Conservation (phyloP, 1,140 invertebrate genomes). For the Cyclargus thomasi region DNA sequence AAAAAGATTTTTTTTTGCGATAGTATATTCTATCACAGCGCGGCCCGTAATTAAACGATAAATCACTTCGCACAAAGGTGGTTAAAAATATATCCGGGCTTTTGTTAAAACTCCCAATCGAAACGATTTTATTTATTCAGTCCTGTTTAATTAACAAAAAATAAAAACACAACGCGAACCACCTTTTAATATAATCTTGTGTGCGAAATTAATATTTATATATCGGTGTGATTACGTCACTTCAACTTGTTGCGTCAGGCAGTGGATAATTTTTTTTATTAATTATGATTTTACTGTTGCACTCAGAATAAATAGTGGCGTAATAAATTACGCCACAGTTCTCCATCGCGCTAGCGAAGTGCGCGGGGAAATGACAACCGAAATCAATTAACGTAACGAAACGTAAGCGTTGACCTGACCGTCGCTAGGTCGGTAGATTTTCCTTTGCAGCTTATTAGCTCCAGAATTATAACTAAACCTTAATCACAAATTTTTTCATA, state of each 20-base stretch:
- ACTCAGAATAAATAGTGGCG: too few relatives aligned
- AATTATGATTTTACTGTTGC: too few relatives aligned
- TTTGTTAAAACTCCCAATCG: neutral
- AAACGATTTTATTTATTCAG: slow-evolving; percentile 14
- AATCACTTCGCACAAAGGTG: neutral
- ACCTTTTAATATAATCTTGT: neutral
- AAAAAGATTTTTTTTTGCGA: neutral
- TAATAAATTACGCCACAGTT: too few relatives aligned
- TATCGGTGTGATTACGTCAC: neutral
- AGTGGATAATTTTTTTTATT: neutral
- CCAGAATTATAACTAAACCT: too few relatives aligned
- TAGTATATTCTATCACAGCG: neutral
- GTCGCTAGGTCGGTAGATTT: too few relatives aligned
- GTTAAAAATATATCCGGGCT: slow-evolving; percentile 4
- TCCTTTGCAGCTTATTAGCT: too few relatives aligned
- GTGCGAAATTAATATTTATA: neutral
- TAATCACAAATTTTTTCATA: too few relatives aligned
- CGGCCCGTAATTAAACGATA: slow-evolving; percentile 13
- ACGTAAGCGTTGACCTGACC: too few relatives aligned
- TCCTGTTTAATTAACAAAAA: neutral
- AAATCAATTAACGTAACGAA: too few relatives aligned
- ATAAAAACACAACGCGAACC: neutral
- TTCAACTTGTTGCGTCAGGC: neutral
- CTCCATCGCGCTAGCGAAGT: too few relatives aligned
- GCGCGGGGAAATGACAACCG: too few relatives aligned